Evolutionary conservation across 2,888 invertebrate genomes (phyloP), one percentile per base, ranked within the genome.

Genomic region (Mythimna impura): DNA sequence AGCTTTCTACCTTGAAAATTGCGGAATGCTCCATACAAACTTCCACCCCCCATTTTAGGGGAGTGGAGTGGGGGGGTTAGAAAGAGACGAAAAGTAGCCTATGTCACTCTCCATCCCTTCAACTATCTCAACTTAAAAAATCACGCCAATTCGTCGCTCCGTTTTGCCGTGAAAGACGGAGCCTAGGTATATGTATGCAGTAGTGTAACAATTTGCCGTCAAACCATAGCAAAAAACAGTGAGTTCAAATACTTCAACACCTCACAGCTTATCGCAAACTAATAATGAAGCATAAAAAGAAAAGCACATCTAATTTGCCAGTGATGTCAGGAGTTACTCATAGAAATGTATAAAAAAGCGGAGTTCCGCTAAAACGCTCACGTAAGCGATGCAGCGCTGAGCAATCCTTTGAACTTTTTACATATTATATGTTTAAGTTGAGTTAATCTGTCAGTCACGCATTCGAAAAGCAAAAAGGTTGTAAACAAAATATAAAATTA

Each of bases 311-410:
- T 34, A 54, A 55, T 67, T 71, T 34, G 47, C 25, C 50, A 47
- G 60, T 84, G 73, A 81, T 71, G 81, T 86, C 76, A 84, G 5
- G 34, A 12, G 9, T 72, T 78, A 71, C 71, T 86, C 69, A 76
- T 72, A 69, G 61, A 47, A 55, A 40, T 63, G 64, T 36, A 50
- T 22, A 81, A 84, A 83, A 78, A 83, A 83, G 22, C 43, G 0
- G 3, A 60, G 50, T 58, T 72, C 36, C 17, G 61, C 60, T 80
- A 60, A 75, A 75, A 58, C 25, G 63, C 47, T 75, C 64, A 66
- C 76, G 64, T 83, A 52, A 80, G 36, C 73, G 58, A 57, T 71
- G 10, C 6, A 47, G 34, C 40, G 7, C 22, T 80, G 54, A 80
- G 54, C 17, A 65, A 17, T 75, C 47, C 17, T 58, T 17, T 52